These are phyloP conservation scores for Pithys albifrons DNA, from an alignment of 2,113 vertebrate genomes.

Conservation along the genomic window DNA sequence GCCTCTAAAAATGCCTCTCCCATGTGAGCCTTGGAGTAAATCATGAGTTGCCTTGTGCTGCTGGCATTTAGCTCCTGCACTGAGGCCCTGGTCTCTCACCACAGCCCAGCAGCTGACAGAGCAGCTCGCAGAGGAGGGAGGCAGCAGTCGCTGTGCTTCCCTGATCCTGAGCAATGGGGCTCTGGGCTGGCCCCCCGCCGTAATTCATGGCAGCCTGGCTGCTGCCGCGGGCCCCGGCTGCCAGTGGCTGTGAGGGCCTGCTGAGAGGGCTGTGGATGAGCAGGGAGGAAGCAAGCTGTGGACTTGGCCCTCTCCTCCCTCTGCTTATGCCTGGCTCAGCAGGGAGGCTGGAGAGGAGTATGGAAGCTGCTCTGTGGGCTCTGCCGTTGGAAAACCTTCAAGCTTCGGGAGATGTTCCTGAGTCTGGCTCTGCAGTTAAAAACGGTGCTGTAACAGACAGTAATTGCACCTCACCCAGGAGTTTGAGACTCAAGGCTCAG, in stretches of 20 bases:
- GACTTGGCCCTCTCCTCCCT: slow-evolving; percentile 8
- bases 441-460: not conserved
- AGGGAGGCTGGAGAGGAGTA: not conserved
- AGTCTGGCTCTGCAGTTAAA: not conserved
- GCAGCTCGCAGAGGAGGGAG: not conserved
- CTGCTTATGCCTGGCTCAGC: not conserved
- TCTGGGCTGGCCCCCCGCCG: not conserved
- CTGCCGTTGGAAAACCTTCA: slow-evolving; percentile 28
- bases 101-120: not conserved
- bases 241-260: not conserved
- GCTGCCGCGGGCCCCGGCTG: not conserved
- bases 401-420: not conserved
- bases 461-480: not conserved
- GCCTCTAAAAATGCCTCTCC: not conserved
- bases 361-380: slow-evolving; percentile 24
- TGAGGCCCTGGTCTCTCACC: not conserved
- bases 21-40: not conserved
- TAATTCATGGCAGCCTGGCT: slow-evolving; percentile 33
- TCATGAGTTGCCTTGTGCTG: not conserved
- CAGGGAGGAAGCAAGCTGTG: slow-evolving; percentile 44
- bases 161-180: not conserved
- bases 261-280: slow-evolving; percentile 53
- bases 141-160: not conserved
- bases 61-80: not conserved
- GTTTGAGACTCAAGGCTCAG: not conserved